Evolutionary conservation across 1,140 invertebrate genomes (phyloP), one percentile per base, ranked within the genome.

Genomic region (Pachyrhynchus sulphureomaculatus): DNA sequence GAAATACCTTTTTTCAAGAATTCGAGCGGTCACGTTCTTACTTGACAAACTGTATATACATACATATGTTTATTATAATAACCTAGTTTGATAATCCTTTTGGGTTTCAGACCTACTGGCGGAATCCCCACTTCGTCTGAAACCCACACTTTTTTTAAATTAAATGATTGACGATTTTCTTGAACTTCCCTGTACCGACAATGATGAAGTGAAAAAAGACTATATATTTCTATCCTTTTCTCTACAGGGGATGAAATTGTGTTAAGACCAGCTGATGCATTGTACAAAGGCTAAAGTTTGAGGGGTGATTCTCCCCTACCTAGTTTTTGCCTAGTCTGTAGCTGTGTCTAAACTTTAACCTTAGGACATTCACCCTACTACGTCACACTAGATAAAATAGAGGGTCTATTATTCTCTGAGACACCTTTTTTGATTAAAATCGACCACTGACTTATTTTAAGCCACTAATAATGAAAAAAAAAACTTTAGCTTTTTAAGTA

Each of bases 271-370:
- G 56, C 56, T 59, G 56, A 59, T 59, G 36, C 48, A 39, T 24
- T 26, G 23, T 37, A 48, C 44, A 55, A 59, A 59, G 48, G 56
- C n/a, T n/a, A 29, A 59, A 59, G 49, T 2, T 20, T 59, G 23
- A 49, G 56, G 56, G 56, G 44, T 59, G 56, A 45, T 24, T 59
- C 21, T 59, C 56, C 47, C 45, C 56, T 56, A 37, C 18, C 44
- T 49, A 24, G 44, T 49, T 59, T 36, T 59, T 48, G 56, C 47
- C 45, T 42, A 49, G 21, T 33, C 39, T 42, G 47, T 21, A 32
- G 10, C 47, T 24, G 24, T 18, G 56, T 59, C 56, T 59, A 59
- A 42, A 57, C 26, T 48, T 34, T n/a, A 47, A 57, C n/a, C 15
- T 18, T 45, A 45, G 56, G 44, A 10, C 56, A 51, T 59, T 59